Conservation (phyloP, 2,113 vertebrate genomes). For the Cebidichthys violaceus region DNA sequence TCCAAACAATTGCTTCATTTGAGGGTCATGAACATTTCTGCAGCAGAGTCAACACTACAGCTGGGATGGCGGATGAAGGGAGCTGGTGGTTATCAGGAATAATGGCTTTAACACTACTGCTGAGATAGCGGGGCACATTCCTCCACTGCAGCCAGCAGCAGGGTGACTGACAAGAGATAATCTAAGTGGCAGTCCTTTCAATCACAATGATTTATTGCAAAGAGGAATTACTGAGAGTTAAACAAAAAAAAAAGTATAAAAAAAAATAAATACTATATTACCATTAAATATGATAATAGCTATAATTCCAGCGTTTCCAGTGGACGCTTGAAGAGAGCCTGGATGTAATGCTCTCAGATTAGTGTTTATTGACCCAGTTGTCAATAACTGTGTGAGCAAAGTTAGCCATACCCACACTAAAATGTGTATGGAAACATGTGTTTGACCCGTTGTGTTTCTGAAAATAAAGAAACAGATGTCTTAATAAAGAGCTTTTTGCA, state of each 20-base stretch:
- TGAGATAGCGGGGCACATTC: constrained; percentile 54
- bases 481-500: background rate
- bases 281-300: background rate
- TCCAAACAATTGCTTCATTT: constrained; percentile 75
- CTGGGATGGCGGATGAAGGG: constrained; percentile 64
- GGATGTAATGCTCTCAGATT: constrained; percentile 1
- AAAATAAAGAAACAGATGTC: background rate
- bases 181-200: background rate
- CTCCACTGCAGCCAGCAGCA: constrained; percentile 38
- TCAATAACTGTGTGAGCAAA: constrained; percentile 4
- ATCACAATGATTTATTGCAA: background rate
- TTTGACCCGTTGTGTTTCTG: background rate
- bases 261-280: background rate
- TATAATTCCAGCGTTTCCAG: background rate
- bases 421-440: background rate
- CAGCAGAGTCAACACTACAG: constrained; percentile 68
- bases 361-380: constrained; percentile 19
- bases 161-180: constrained; percentile 29
- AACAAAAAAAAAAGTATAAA: background rate
- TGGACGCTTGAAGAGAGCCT: background rate
- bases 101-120: constrained; percentile 64
- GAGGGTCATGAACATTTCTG: constrained; percentile 71
- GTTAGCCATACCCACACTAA: background rate
- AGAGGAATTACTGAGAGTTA: background rate
- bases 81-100: constrained; percentile 65